Base-by-base conservation (phyloP, 2,888 invertebrate species). In the Pollenia angustigena region DNA sequence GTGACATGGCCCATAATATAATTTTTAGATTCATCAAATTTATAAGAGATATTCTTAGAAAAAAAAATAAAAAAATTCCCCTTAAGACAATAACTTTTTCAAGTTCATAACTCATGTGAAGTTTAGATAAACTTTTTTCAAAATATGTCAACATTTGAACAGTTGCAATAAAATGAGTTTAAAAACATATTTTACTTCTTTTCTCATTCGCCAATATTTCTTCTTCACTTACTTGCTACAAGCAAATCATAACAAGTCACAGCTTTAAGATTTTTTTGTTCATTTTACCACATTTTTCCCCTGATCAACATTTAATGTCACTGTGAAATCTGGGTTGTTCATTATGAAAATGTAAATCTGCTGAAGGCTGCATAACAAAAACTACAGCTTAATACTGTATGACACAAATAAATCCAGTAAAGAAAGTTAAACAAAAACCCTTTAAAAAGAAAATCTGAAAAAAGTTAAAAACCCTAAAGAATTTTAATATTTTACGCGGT, bases 401-500 rank as follows among this genome's bases (percentile, higher is more conserved):
- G 56, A 7, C 48, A 42, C n/a, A 32, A 23, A 32, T 40, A 18
- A 54, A 52, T n/a, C 40, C 44, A 16, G n/a, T 1, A 11, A 40
- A 18, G 32, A 11, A 60, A 50, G 48, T 16, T 16, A 11, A 48
- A 58, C 10, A 42, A 62, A 42, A 11, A 60, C 8, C 12, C 48
- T 6, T 7, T 7, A 56, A 56, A 56, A 40, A 40, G 6, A 16
- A 64, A 60, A 6, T 14, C 14, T 1, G n/a, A 64, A 42, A 46
- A 14, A 68, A 40, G 23, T 48, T 68, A 11, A 71, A 40, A 10
- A 42, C 58, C 60, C 74, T 58, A 11, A 48, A 60, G 58, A 74
- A 48, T 74, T 60, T 62, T 60, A 60, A 74, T 74, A 74, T 60
- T 74, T 74, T 74, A 60, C 48, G 60, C 74, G 48, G 74, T 48